Percentiles rank a stretch among this genome's conserved stretches.
phyloP scores from a whole-genome alignment of 2,797 vertebrate genomes.

The Aulostomus chinensis region DNA sequence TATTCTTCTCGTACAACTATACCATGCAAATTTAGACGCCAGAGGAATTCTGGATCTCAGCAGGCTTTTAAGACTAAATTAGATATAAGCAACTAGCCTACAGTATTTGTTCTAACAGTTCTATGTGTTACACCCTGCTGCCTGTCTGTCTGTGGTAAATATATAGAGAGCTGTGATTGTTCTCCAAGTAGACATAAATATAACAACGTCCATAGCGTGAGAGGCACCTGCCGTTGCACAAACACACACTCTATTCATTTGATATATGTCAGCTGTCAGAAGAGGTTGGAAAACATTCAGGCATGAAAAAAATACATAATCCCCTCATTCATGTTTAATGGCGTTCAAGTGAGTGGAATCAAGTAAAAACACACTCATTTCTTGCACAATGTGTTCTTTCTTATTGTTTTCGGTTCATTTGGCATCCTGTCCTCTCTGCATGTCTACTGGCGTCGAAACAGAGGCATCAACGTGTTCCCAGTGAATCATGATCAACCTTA shows the following conservation, averaged over 20 bases:
- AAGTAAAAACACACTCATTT: too few species aligned
- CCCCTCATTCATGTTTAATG: too few species aligned
- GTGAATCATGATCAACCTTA: too few species aligned
- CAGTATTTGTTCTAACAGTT: conserved; percentile 26
- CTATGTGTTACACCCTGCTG: too few species aligned
- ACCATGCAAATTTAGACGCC: neutral
- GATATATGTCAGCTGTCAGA: neutral
- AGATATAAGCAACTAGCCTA: conserved; percentile 28
- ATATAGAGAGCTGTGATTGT: neutral
- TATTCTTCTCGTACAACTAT: conserved; percentile 3
- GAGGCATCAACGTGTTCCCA: too few species aligned
- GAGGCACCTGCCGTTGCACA: neutral
- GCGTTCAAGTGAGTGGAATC: too few species aligned
- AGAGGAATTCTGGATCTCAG: conserved; percentile 4
- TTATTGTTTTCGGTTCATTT: too few species aligned
- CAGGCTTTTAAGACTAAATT: neutral
- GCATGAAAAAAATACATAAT: neutral
- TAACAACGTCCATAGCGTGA: too few species aligned
- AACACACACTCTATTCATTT: neutral
- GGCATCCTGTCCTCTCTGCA: too few species aligned
- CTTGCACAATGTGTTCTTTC: too few species aligned
- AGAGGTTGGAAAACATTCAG: neutral
- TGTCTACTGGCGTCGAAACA: too few species aligned
- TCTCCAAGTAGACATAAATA: neutral
- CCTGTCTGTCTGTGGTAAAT: neutral